Evolutionary conservation across 1,140 invertebrate genomes (phyloP), one percentile per base, ranked within the genome.

Genomic region (Micrasema minimum): DNA sequence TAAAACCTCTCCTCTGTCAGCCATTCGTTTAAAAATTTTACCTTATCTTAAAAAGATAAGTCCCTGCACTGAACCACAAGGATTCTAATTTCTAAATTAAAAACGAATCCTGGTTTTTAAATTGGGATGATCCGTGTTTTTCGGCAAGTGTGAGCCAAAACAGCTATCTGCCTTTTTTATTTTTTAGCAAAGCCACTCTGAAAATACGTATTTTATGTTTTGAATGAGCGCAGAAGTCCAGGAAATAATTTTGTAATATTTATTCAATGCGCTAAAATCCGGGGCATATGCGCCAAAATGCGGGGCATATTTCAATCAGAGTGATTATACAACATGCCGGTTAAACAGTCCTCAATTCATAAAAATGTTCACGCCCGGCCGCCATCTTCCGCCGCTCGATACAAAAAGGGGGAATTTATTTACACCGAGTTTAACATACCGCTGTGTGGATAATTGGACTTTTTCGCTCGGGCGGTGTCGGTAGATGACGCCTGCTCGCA

Each of bases 241-340:
- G n/a, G n/a, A n/a, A n/a, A n/a, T 51, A 45, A n/a, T 4, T 45
- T 14, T 45, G 41, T 45, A 14, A 38, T 38, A 11, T 38, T 38
- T 38, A 38, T 5, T 38, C 11, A 38, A 45, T 2, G 7, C 11
- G 11, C 10, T 0, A 45, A 45, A 14, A 7, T 12, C n/a, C n/a
- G 43, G 2, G 43, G 9, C 20, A 12, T 12, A 12, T 7, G 22
- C 22, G 50, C 18, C 20, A 14, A 22, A 51, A 51, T 12, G 6
- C 18, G 18, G 22, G 50, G 20, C 50, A 26, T 51, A 51, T 51
- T 51, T 51, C 50, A 51, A 22, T 51, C 51, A 55, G n/a, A n/a
- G n/a, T 10, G n/a, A n/a, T 59, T 59, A 59, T 59, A 41, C 55
- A 38, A 41, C 55, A 1, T 3, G 37, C 3, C 35, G 55, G 18